Conservation (phyloP, 1,140 invertebrate genomes). For the Phenacoccus solenopsis region DNA sequence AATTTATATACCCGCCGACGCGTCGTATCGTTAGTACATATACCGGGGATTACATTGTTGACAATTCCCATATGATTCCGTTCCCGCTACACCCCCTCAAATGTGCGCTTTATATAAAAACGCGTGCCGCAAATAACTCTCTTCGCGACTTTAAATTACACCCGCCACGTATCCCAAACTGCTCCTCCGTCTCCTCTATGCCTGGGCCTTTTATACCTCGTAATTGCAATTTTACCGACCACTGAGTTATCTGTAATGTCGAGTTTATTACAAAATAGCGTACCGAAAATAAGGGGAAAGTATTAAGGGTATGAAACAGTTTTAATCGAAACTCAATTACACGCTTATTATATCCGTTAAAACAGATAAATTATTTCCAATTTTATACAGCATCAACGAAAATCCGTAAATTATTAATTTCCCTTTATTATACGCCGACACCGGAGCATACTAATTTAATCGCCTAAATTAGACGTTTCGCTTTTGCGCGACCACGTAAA, state of each 20-base stretch:
- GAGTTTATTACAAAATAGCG: not conserved
- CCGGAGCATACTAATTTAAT: conserved; percentile 8
- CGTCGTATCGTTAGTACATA: not conserved
- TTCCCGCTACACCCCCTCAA: too few relatives aligned
- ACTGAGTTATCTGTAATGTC: not conserved
- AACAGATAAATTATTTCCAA: not conserved
- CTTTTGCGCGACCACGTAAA: not conserved
- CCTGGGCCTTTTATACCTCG: too few relatives aligned
- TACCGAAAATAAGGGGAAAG: not conserved
- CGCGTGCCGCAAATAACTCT: too few relatives aligned
- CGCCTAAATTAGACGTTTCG: not conserved
- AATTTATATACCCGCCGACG: not conserved
- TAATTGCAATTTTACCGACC: not conserved
- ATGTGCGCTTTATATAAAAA: too few relatives aligned
- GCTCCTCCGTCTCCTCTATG: too few relatives aligned
- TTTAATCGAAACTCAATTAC: conserved; percentile 15
- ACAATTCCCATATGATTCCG: conserved; percentile 13
- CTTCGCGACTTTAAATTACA: too few relatives aligned
- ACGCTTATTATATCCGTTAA: conserved; percentile 10
- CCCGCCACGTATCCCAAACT: too few relatives aligned
- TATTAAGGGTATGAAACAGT: not conserved
- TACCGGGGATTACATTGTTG: not conserved
- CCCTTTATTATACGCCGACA: not conserved
- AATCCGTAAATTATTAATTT: conserved; percentile 12
- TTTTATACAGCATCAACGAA: conserved; percentile 5